Conservation (phyloP, 2,888 invertebrate genomes). For the Cheilosia variabilis region DNA sequence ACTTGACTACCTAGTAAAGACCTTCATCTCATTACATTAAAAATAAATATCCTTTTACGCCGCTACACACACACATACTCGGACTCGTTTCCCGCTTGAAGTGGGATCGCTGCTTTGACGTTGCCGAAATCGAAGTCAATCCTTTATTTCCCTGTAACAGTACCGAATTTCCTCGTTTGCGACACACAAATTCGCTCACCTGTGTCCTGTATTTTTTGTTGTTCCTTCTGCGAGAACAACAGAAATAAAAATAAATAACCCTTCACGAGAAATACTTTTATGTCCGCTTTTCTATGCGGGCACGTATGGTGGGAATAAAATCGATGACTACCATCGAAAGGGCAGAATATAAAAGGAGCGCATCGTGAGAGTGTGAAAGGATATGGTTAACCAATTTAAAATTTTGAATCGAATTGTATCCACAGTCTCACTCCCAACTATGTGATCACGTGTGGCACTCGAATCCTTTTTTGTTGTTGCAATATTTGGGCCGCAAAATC, state of each 20-base stretch:
- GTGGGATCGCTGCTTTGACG: conserved; percentile 48
- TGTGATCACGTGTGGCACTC: neutral
- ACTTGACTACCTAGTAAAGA: conserved; percentile 45
- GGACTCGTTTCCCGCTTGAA: conserved; percentile 18
- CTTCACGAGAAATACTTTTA: conserved; percentile 30
- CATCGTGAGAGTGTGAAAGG: conserved; percentile 8
- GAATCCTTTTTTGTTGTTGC: conserved; percentile 9
- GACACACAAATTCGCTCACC: conserved; percentile 48
- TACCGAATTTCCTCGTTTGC: conserved; percentile 9
- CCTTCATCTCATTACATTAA: conserved; percentile 24
- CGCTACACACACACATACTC: neutral
- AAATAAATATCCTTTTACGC: conserved; percentile 56
- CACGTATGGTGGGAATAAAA: conserved; percentile 32
- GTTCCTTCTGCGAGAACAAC: conserved; percentile 14
- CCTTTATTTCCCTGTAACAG: conserved; percentile 2
- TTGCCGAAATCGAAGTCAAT: conserved; percentile 43
- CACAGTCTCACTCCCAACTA: conserved; percentile 4
- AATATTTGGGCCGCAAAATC: conserved; percentile 6
- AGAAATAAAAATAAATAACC: conserved; percentile 60
- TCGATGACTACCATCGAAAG: conserved; percentile 51
- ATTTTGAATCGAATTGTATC: conserved; percentile 61
- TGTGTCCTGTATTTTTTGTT: conserved; percentile 22
- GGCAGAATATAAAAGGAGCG: neutral
- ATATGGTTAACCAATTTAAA: conserved; percentile 68
- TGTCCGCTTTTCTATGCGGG: neutral